These are phyloP conservation scores for Orycteropus afer DNA, from an alignment of 2,113 vertebrate genomes.

Conservation along the genomic window DNA sequence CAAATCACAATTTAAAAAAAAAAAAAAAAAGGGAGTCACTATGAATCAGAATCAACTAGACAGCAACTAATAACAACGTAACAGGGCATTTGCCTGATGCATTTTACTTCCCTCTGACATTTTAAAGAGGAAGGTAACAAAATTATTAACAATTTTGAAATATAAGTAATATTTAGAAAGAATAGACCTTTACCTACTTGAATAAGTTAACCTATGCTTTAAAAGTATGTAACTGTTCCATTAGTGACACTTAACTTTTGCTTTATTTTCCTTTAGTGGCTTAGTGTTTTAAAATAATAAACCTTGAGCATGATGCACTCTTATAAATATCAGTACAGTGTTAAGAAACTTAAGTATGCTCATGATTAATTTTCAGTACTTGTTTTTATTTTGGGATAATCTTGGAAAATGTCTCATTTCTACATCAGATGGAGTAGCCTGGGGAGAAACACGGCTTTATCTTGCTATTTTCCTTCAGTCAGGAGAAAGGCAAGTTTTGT, in stretches of 20 bases:
- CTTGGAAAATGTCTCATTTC: constrained; percentile 9
- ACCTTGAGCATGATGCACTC: not conserved
- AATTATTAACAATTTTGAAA: not conserved
- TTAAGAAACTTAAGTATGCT: not conserved
- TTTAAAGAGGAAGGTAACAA: not conserved
- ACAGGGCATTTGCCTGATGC: not conserved
- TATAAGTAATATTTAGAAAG: not conserved
- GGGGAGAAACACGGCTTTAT: not conserved
- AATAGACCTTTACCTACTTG: not conserved
- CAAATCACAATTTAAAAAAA: too few species aligned
- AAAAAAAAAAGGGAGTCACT: not conserved
- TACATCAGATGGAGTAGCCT: not conserved
- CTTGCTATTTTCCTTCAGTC: not conserved
- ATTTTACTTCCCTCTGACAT: not conserved
- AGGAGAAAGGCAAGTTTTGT: not conserved
- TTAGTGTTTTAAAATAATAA: not conserved
- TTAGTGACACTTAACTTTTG: not conserved
- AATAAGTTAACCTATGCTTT: not conserved
- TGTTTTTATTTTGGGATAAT: not conserved
- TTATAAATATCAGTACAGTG: not conserved
- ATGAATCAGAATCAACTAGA: not conserved
- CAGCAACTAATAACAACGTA: not conserved
- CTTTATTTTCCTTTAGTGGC: not conserved
- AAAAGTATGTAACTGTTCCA: not conserved
- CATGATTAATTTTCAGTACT: not conserved